These are phyloP conservation scores for Plotosus lineatus DNA, from an alignment of 2,113 vertebrate genomes.

Conservation along the genomic window DNA sequence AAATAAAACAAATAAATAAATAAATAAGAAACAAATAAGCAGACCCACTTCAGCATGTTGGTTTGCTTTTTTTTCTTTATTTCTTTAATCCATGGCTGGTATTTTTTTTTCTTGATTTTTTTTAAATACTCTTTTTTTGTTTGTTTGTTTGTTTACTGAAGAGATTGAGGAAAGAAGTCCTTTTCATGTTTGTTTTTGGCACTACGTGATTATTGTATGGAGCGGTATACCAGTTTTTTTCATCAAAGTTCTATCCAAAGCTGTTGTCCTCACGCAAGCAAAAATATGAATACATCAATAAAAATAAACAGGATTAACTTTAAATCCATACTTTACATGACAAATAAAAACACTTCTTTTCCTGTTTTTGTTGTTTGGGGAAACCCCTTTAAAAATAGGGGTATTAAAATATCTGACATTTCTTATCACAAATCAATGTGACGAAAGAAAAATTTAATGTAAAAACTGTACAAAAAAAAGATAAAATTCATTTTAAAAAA, in stretches of 20 bases:
- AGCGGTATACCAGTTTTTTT: slow-evolving; percentile 82
- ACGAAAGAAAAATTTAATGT: slow-evolving; percentile 76
- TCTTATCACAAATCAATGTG: slow-evolving; percentile 94
- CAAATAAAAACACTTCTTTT: slow-evolving; percentile 94
- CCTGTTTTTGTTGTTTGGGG: slow-evolving; percentile 47
- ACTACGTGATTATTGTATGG: slow-evolving; percentile 87
- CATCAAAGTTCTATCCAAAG: slow-evolving; percentile 86
- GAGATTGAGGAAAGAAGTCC: slow-evolving; percentile 57
- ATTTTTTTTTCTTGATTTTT: slow-evolving; percentile 36
- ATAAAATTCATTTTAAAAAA: slow-evolving; percentile 89
- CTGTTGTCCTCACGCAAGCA: slow-evolving; percentile 84
- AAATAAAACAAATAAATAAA: not conserved
- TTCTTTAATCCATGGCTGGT: slow-evolving; percentile 43
- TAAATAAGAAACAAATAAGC: not conserved
- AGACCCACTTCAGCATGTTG: not conserved
- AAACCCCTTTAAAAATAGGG: slow-evolving; percentile 97
- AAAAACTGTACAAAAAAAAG: slow-evolving; percentile 99
- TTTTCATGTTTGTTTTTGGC: slow-evolving; percentile 77
- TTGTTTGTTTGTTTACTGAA: slow-evolving; percentile 58
- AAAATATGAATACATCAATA: slow-evolving; percentile 97
- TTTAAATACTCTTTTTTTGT: slow-evolving; percentile 53
- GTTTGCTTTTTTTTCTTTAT: slow-evolving; percentile 61
- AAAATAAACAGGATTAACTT: slow-evolving; percentile 98
- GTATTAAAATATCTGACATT: slow-evolving; percentile 99
- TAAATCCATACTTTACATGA: slow-evolving; percentile 92